phyloP scores from a whole-genome alignment of 2,797 vertebrate species.

The Enteromius argenteus region DNA sequence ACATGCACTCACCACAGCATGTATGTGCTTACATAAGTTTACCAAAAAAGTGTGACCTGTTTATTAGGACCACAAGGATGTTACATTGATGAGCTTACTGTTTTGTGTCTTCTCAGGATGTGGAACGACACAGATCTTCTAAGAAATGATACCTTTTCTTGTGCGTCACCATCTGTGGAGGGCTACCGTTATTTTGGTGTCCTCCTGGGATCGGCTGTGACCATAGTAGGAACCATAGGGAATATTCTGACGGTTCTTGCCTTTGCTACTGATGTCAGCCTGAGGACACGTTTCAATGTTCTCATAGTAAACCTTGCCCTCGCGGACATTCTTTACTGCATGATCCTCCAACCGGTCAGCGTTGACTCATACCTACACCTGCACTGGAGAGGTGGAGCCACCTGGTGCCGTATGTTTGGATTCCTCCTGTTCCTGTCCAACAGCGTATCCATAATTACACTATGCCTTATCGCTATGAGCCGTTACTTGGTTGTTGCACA shows the following conservation, averaged over 20 bases:
- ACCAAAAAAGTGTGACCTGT: not conserved
- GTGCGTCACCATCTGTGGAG: conserved; percentile 81
- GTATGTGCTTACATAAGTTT: not conserved
- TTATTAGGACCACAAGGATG: not conserved
- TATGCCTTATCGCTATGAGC: conserved; percentile 85
- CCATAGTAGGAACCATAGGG: conserved; percentile 82
- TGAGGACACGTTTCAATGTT: conserved; percentile 87
- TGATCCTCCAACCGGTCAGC: conserved; percentile 86
- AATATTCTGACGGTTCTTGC: conserved; percentile 88
- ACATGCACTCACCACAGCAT: not conserved
- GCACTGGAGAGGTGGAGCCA: conserved; percentile 79
- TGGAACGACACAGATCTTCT: conserved; percentile 73
- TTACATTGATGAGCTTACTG: not conserved
- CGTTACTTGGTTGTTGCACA: conserved; percentile 86
- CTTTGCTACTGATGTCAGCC: conserved; percentile 76
- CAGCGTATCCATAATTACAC: conserved; percentile 87
- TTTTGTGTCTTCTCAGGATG: conserved; percentile 63
- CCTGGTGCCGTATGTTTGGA: conserved; percentile 84
- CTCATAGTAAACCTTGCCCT: conserved; percentile 88
- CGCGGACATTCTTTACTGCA: conserved; percentile 88
- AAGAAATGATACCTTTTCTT: conserved; percentile 80
- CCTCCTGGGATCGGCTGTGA: conserved; percentile 82
- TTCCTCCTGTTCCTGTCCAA: conserved; percentile 89
- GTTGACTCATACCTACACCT: conserved; percentile 89
- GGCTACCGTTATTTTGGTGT: conserved; percentile 86